Percentiles rank a stretch among this genome's conserved stretches.
These are phyloP conservation scores for Speoplatyrhinus poulsoni DNA, from an alignment of 2,113 vertebrate genomes.

Conservation along the genomic window DNA sequence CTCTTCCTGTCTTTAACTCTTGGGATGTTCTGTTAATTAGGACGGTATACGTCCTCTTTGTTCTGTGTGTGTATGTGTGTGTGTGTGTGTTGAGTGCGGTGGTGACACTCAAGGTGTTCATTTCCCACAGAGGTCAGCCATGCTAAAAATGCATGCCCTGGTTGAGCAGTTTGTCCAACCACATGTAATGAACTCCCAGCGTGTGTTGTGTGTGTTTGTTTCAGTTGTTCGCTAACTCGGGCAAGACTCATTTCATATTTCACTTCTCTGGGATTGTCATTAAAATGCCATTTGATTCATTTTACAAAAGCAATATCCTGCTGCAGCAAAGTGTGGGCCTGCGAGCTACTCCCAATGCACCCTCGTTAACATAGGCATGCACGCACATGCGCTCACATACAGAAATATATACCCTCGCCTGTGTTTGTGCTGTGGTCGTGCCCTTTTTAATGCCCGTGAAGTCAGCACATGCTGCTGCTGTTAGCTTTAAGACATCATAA, in stretches of 20 bases:
- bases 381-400: constrained; percentile 1
- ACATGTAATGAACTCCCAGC: too few species aligned
- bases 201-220: neutral
- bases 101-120: too few species aligned
- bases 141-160: too few species aligned
- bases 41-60: constrained; percentile 10
- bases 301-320: constrained; percentile 61
- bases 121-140: too few species aligned
- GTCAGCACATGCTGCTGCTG: constrained; percentile 61
- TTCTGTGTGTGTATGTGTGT: neutral
- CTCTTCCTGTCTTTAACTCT: constrained; percentile 47
- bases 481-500: constrained; percentile 69
- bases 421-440: constrained; percentile 69
- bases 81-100: neutral
- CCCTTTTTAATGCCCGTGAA: constrained; percentile 68
- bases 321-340: constrained; percentile 41
- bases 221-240: neutral
- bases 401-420: constrained; percentile 19
- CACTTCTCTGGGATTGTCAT: constrained; percentile 31
- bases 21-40: too few species aligned
- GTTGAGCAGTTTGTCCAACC: too few species aligned
- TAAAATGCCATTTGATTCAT: constrained; percentile 36
- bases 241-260: constrained; percentile 7
- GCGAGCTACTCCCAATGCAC: constrained; percentile 11
- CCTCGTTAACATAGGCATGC: constrained; percentile 13